Conservation (phyloP, 2,797 vertebrate genomes). For the Masticophis lateralis region DNA sequence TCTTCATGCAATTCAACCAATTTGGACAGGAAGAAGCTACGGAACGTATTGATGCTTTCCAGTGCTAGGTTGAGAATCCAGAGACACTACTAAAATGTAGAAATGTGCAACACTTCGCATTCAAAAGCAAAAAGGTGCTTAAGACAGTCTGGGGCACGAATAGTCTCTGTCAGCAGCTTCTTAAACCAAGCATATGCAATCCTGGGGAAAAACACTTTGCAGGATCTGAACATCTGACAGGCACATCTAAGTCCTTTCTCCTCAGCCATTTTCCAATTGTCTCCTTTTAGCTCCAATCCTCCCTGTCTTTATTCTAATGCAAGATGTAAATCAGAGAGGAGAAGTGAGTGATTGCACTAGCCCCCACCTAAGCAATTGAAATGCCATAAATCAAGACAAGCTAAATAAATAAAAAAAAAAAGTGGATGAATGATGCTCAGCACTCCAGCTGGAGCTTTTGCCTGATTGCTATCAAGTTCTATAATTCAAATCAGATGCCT, state of each 20-base stretch:
- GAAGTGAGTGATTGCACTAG: conserved; percentile 4
- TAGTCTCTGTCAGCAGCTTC: not conserved
- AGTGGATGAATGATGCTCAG: conserved; percentile 8
- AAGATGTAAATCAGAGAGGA: conserved; percentile 30
- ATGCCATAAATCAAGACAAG: conserved; percentile 30
- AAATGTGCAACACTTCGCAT: not conserved
- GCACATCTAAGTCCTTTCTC: not conserved
- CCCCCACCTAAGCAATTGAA: conserved; percentile 8
- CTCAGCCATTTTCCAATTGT: not conserved
- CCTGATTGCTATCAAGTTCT: conserved; percentile 30
- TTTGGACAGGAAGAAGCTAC: not conserved
- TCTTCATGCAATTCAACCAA: not conserved
- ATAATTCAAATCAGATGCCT: conserved; percentile 30
- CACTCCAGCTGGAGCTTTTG: conserved; percentile 2
- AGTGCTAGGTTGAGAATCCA: not conserved
- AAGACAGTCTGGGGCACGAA: not conserved
- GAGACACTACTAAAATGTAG: not conserved
- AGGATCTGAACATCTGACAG: not conserved
- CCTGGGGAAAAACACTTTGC: not conserved
- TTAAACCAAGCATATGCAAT: not conserved
- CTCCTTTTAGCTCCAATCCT: not conserved
- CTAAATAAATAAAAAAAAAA: conserved; percentile 39
- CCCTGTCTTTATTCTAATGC: not conserved
- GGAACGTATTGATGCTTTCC: not conserved
- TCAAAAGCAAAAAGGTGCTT: not conserved